Conservation (phyloP, 2,113 vertebrate genomes). For the Bufo gargarizans region DNA sequence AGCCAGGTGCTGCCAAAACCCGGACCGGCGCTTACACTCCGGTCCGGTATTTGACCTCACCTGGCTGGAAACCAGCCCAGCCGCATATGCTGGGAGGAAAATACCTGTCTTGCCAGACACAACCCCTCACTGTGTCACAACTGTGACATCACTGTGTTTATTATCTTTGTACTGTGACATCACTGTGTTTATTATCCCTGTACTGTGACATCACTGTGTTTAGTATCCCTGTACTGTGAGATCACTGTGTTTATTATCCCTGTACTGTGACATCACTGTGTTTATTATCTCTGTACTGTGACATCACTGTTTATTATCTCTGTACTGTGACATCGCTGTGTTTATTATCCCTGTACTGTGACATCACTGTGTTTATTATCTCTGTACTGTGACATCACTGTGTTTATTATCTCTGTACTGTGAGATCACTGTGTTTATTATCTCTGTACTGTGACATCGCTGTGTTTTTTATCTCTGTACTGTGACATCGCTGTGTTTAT, state of each 20-base stretch:
- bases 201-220: not conserved
- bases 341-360: slow-evolving; percentile 1
- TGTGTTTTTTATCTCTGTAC: not conserved
- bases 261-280: slow-evolving; percentile 5
- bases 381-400: slow-evolving; percentile 8
- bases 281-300: not conserved
- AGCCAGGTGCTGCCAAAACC: no score
- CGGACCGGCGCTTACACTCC: no score
- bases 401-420: not conserved
- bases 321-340: not conserved
- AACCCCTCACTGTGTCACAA: no score
- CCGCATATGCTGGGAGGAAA: no score
- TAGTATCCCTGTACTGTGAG: not conserved
- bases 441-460: not conserved
- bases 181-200: not conserved
- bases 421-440: not conserved
- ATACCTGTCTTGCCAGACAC: no score
- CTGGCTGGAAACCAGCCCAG: no score
- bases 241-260: not conserved
- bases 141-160: not conserved
- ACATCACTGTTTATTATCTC: no score
- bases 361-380: not conserved
- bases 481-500: not conserved
- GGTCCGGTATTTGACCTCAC: no score
- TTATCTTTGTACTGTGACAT: slow-evolving; percentile 2